phyloP scores from a whole-genome alignment of 1,140 invertebrate genomes.

The Subanguina moxae region DNA sequence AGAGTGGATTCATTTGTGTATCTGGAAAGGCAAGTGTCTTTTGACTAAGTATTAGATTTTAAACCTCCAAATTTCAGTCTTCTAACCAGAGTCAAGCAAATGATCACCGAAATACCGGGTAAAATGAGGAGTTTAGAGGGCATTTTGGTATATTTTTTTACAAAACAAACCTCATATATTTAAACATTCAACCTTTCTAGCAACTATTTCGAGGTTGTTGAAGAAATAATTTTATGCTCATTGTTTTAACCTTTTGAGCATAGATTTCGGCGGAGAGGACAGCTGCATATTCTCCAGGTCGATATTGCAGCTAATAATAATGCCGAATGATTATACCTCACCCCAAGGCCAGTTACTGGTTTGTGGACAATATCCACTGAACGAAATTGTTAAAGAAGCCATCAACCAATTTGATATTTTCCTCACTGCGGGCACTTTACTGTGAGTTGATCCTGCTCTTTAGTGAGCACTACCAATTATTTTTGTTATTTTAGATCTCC shows the following conservation, averaged over 20 bases:
- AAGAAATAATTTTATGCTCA: too few relatives aligned
- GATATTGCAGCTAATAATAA: slow-evolving; percentile 24
- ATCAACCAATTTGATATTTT: slow-evolving; percentile 13
- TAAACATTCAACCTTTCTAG: too few relatives aligned
- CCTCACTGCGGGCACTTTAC: background rate
- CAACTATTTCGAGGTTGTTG: too few relatives aligned
- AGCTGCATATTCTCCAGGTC: slow-evolving; percentile 18
- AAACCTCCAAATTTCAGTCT: slow-evolving; percentile 63
- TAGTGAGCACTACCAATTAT: too few relatives aligned
- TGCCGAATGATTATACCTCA: slow-evolving; percentile 22
- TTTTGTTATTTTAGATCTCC: background rate
- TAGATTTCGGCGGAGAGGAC: slow-evolving; percentile 17
- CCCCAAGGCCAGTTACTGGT: background rate
- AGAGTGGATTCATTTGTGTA: slow-evolving; percentile 77
- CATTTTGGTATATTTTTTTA: slow-evolving; percentile 32
- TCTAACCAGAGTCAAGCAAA: slow-evolving; percentile 62
- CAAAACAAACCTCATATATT: background rate
- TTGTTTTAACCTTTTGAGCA: too few relatives aligned
- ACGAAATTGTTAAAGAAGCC: slow-evolving; percentile 19
- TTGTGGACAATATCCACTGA: slow-evolving; percentile 19
- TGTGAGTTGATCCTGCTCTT: background rate
- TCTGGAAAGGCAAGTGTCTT: slow-evolving; percentile 64
- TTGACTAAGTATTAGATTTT: too few relatives aligned
- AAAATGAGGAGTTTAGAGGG: slow-evolving; percentile 22
- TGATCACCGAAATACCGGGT: slow-evolving; percentile 35